These are phyloP conservation scores for Pelagia noctiluca DNA, from an alignment of 30 jellyfish, hydroid and myxozoan genomes.

Conservation along the genomic window DNA sequence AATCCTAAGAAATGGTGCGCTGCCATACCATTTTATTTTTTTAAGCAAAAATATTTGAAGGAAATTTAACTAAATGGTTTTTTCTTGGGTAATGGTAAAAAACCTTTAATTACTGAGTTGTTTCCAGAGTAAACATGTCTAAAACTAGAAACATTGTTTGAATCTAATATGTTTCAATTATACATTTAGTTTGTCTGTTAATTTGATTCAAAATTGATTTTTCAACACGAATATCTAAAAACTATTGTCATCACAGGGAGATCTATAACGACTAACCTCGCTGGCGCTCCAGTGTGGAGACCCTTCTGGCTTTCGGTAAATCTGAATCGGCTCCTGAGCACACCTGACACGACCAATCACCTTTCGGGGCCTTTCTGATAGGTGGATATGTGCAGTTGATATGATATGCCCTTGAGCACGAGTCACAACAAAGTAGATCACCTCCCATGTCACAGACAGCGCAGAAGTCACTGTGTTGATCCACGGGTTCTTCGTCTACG, in stretches of 20 bases:
- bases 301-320: slow-evolving; percentile 87
- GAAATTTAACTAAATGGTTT: too few species aligned
- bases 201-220: too few species aligned
- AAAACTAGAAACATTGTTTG: too few species aligned
- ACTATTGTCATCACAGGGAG: background rate
- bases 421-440: slow-evolving; percentile 89
- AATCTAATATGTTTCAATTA: too few species aligned
- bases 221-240: background rate
- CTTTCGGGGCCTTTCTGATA: slow-evolving; percentile 86
- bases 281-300: slow-evolving; percentile 71
- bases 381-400: slow-evolving; percentile 90
- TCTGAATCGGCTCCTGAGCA: slow-evolving; percentile 90
- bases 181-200: too few species aligned
- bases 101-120: too few species aligned
- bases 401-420: slow-evolving; percentile 89
- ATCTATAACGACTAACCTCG: slow-evolving; percentile 32
- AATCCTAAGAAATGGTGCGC: too few species aligned
- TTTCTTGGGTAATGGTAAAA: too few species aligned
- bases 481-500: slow-evolving; percentile 69
- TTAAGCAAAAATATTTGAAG: too few species aligned
- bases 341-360: slow-evolving; percentile 94
- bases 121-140: too few species aligned
- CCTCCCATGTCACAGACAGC: slow-evolving; percentile 87
- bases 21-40: too few species aligned
- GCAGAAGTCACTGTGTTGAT: slow-evolving; percentile 85